These are phyloP conservation scores for Climacteris rufus DNA, from an alignment of 2,113 vertebrate species.

Conservation along the genomic window DNA sequence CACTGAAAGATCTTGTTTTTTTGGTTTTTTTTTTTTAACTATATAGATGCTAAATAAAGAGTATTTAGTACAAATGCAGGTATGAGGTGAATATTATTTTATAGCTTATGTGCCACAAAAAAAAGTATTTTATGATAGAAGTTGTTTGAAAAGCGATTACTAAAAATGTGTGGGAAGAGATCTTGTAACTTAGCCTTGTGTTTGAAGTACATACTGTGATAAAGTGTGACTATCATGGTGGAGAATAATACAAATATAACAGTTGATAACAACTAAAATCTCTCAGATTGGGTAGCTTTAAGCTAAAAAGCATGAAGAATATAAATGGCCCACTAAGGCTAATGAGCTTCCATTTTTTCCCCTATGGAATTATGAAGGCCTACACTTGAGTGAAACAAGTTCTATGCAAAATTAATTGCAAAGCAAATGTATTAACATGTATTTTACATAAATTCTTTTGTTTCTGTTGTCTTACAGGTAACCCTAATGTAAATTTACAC, in stretches of 20 bases:
- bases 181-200: background rate
- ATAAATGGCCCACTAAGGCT: background rate
- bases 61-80: conserved; percentile 25
- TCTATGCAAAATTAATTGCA: conserved; percentile 20
- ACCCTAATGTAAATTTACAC: background rate
- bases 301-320: conserved; percentile 1
- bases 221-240: background rate
- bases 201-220: background rate
- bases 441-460: background rate
- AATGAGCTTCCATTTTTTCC: background rate
- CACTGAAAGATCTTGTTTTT: too few relatives aligned
- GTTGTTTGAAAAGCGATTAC: background rate
- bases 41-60: background rate
- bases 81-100: conserved; percentile 17
- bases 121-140: background rate
- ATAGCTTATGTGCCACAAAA: background rate
- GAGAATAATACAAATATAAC: conserved; percentile 34
- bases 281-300: background rate
- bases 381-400: background rate
- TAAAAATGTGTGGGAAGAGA: background rate
- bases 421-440: background rate
- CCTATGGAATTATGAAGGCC: background rate
- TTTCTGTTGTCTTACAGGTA: background rate
- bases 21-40: too few relatives aligned
- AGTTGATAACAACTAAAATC: conserved; percentile 23